Conservation (phyloP, 2,113 vertebrate genomes). For the Piprites chloris region DNA sequence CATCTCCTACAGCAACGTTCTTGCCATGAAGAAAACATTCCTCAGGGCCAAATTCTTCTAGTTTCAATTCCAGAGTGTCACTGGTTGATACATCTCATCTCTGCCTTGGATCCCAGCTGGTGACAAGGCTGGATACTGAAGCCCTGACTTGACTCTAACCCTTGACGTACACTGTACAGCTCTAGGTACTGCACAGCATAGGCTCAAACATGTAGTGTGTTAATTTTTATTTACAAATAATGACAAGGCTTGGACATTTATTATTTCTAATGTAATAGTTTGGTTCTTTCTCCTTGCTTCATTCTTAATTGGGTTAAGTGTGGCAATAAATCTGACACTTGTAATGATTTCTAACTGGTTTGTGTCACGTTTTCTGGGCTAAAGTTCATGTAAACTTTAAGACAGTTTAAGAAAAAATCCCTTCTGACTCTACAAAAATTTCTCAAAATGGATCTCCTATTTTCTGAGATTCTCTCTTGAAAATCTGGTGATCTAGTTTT, state of each 20-base stretch:
- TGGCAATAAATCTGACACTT: background rate
- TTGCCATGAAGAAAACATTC: background rate
- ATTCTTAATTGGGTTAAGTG: background rate
- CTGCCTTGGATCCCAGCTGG: background rate
- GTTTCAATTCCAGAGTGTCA: background rate
- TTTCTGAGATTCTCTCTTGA: background rate
- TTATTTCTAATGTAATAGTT: background rate
- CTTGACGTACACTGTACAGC: background rate
- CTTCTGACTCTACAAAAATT: background rate
- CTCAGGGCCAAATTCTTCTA: background rate
- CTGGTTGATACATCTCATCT: background rate
- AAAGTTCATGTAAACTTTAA: background rate
- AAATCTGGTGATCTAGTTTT: background rate
- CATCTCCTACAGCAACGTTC: background rate
- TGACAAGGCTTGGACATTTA: background rate
- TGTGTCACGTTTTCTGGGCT: background rate
- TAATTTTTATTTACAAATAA: background rate
- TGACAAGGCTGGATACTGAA: background rate
- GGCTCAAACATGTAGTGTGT: background rate
- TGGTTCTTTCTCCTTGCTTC: background rate
- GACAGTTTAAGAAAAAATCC: background rate
- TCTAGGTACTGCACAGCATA: background rate
- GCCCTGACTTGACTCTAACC: background rate
- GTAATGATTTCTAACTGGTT: background rate
- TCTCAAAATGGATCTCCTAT: background rate